These are phyloP conservation scores for Hydroisotoma schaefferi DNA, from an alignment of 2,888 invertebrate genomes.

Conservation along the genomic window DNA sequence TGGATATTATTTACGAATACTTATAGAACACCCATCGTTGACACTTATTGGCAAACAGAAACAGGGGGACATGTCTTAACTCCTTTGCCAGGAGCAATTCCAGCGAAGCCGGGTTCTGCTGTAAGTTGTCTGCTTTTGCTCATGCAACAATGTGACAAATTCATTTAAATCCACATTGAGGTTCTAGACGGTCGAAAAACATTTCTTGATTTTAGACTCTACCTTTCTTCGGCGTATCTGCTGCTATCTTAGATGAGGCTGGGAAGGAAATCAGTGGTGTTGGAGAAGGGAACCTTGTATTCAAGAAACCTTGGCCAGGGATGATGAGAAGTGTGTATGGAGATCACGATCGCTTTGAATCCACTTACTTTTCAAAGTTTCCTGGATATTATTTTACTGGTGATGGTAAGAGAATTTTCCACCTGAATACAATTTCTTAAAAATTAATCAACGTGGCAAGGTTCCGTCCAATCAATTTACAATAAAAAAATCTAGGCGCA, in stretches of 20 bases:
- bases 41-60: slow-evolving; percentile 99
- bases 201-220: slow-evolving; percentile 64
- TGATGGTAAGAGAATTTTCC: slow-evolving; percentile 67
- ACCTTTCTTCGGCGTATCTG: slow-evolving; percentile 95
- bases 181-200: neutral
- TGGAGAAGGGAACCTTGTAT: slow-evolving; percentile 92
- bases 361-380: slow-evolving; percentile 92
- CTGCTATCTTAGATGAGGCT: slow-evolving; percentile 79
- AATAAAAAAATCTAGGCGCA: slow-evolving; percentile 80
- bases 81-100: slow-evolving; percentile 90
- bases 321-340: slow-evolving; percentile 93
- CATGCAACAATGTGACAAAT: neutral
- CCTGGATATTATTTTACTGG: slow-evolving; percentile 97
- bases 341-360: slow-evolving; percentile 84
- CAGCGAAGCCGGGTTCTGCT: slow-evolving; percentile 97
- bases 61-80: slow-evolving; percentile 97
- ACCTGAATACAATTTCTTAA: neutral
- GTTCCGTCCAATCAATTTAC: neutral
- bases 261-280: slow-evolving; percentile 80
- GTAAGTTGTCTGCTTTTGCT: slow-evolving; percentile 62
- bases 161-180: neutral
- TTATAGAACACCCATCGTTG: slow-evolving; percentile 71
- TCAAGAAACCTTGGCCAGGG: slow-evolving; percentile 94
- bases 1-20: too few relatives aligned
- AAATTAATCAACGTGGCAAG: neutral